A percentile compares a stretch with the other conserved stretches of the same genome.
Conservation (phyloP, 2,888 invertebrate genomes). For the Kryphioiulus occultus region DNA sequence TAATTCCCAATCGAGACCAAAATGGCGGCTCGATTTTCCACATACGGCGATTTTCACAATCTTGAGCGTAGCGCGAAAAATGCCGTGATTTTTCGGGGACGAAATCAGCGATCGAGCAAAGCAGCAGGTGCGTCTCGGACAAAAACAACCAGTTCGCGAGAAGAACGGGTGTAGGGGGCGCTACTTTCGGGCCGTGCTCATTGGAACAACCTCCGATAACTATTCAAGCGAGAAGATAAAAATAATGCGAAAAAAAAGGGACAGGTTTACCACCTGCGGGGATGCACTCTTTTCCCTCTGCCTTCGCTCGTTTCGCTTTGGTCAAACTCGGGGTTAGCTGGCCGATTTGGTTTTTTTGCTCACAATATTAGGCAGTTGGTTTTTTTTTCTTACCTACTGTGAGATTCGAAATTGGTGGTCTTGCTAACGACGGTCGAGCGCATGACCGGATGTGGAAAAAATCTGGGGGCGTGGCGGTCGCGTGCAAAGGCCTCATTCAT, state of each 20-base stretch:
- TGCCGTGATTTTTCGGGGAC: neutral
- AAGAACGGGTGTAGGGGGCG: slow-evolving; percentile 11
- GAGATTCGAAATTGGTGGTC: neutral
- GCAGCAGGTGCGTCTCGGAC: neutral
- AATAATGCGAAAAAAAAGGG: no score
- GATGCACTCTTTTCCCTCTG: neutral
- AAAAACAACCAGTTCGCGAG: neutral
- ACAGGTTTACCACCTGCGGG: slow-evolving; percentile 13
- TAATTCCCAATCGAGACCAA: neutral
- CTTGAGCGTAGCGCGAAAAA: no score
- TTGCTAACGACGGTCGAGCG: neutral
- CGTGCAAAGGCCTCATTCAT: neutral
- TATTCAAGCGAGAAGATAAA: neutral
- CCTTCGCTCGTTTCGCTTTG: neutral
- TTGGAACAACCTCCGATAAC: neutral
- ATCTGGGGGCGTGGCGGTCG: slow-evolving; percentile 9
- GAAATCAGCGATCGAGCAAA: neutral
- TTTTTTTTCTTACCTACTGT: neutral
- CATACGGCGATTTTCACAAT: no score
- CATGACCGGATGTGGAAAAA: slow-evolving; percentile 11
- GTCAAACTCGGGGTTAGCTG: neutral
- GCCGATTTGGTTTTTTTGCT: neutral
- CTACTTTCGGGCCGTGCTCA: neutral
- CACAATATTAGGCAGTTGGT: neutral
- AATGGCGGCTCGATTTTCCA: no score